Evolutionary conservation across 2,888 invertebrate species (phyloP), one percentile per base, ranked within the genome.

Genomic region (Crossocerus cetratus): DNA sequence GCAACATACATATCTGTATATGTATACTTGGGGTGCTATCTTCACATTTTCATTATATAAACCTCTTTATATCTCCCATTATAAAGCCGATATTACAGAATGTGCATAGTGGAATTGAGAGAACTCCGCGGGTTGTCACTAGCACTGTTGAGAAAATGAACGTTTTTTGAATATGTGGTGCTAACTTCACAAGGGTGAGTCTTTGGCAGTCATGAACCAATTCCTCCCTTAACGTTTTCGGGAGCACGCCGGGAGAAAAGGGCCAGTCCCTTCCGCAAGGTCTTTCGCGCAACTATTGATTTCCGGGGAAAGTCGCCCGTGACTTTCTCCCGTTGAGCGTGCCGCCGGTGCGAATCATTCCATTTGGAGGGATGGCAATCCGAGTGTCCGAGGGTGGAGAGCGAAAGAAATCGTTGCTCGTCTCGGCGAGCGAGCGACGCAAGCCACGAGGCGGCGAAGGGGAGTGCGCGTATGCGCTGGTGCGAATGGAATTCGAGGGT

Each of bases 271-370:
- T 49, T 49, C 49, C 56, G 67, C 78, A 80, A 80, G 74, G 79
- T 84, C 78, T 78, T 81, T 77, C 64, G 77, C 76, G 74, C 76
- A 83, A 84, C 85, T 85, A 85, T 85, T 85, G 85, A 85, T 85
- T 84, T 83, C 77, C 76, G 82, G 80, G n/a, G 16, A 74, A 76
- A 72, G 75, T 78, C 58, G 70, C 65, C 56, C 76, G 72, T 57
- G 69, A 65, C 71, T 72, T 72, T 74, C 80, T 78, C 71, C 62
- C 49, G 14, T 16, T 49, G 1, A 11, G 8, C 32, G 32, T 32
- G 32, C 32, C 11, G 65, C 64, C 76, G 83, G 80, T 73, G 83
- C 80, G 83, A 83, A 83, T 83, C 81, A 80, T 83, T 78, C 75
- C 74, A 65, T 80, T 80, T 72, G 71, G 69, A 69, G 65, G 76